These are phyloP conservation scores for Corythornis madagascariensis DNA, from an alignment of 2,113 vertebrate genomes.

Conservation along the genomic window DNA sequence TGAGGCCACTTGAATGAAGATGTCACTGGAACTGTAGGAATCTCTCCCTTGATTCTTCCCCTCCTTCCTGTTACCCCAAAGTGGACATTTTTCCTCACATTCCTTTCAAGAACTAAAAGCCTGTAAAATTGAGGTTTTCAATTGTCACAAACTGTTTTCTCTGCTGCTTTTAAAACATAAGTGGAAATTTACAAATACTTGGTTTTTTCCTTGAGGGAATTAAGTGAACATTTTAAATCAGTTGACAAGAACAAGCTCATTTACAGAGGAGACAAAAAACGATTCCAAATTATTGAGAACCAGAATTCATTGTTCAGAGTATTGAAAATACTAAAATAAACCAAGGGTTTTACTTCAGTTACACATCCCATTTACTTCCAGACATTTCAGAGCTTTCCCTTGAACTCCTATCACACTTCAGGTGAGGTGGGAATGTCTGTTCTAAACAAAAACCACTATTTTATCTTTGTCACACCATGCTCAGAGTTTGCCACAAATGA, in stretches of 20 bases:
- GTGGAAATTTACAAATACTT: background rate
- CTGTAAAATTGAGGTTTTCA: background rate
- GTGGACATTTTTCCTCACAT: background rate
- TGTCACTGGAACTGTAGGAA: background rate
- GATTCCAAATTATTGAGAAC: background rate
- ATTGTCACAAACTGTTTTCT: background rate
- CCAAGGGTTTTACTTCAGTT: background rate
- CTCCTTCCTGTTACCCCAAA: background rate
- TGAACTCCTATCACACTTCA: background rate
- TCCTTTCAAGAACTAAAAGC: background rate
- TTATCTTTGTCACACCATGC: background rate
- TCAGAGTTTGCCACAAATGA: background rate
- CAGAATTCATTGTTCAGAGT: background rate
- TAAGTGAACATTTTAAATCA: background rate
- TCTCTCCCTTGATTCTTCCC: background rate
- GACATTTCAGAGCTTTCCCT: background rate
- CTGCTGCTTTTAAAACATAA: background rate
- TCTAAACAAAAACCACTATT: background rate
- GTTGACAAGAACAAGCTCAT: background rate
- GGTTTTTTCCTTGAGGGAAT: background rate
- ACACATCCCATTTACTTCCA: background rate
- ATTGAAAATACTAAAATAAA: background rate
- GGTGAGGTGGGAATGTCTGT: background rate
- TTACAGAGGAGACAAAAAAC: background rate
- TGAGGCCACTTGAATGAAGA: background rate